A percentile compares a stretch with the other conserved stretches of the same genome.
Conservation (phyloP, 2,113 vertebrate species). For the Peromyscus polionotus region DNA sequence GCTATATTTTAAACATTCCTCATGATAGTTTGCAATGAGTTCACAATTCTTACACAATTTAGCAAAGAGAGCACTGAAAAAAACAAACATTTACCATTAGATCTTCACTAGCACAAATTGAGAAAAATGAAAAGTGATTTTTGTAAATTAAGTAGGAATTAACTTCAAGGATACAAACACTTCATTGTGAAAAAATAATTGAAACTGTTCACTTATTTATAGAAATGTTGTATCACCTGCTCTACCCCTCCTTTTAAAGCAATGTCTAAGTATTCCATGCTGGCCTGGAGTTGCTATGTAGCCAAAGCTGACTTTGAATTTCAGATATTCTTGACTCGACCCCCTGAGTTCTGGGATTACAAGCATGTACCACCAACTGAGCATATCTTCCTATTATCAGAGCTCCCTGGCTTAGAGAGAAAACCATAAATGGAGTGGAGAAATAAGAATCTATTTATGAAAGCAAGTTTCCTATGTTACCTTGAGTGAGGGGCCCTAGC, state of each 20-base stretch:
- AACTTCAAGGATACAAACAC: neutral
- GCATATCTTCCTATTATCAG: neutral
- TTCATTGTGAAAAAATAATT: conserved; percentile 4
- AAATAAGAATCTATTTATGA: conserved; percentile 38
- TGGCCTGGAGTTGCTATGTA: neutral
- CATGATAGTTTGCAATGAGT: neutral
- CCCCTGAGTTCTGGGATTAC: neutral
- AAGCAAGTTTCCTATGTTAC: conserved; percentile 8
- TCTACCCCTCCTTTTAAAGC: neutral
- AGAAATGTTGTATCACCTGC: neutral
- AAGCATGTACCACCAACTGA: neutral
- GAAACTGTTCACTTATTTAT: conserved; percentile 29
- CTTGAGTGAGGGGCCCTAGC: neutral
- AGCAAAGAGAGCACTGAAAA: neutral
- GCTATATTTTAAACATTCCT: neutral
- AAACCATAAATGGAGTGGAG: neutral
- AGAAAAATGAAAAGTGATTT: conserved; percentile 7
- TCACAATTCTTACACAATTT: conserved; percentile 2
- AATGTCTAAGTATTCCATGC: neutral
- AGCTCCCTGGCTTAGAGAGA: neutral
- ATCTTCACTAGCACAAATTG: neutral
- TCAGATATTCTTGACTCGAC: neutral
- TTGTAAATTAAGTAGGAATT: neutral
- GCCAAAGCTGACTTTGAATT: neutral
- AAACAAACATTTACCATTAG: neutral